Evolutionary conservation across 1,140 invertebrate genomes (phyloP).

Genomic region (Diorhabda elongata): DNA sequence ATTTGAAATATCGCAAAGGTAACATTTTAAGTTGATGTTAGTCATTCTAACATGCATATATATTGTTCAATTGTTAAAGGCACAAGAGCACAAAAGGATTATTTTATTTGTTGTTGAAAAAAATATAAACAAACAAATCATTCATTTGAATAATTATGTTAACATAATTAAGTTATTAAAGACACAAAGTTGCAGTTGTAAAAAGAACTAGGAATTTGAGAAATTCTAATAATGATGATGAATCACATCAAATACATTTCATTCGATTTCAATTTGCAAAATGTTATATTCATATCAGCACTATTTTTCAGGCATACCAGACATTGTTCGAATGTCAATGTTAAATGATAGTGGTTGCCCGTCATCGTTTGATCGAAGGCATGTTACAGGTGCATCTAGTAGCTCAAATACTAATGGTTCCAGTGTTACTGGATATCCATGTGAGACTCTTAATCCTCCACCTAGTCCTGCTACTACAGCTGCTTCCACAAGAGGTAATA

Average conservation of each 20-base stretch:
- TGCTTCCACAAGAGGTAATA: constrained; percentile 51
- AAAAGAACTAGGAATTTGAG: too few species aligned
- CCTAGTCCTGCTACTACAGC: constrained; percentile 79
- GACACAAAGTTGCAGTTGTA: too few species aligned
- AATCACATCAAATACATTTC: too few species aligned
- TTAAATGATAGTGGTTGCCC: constrained; percentile 55
- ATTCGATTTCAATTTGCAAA: too few species aligned
- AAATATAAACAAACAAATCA: too few species aligned
- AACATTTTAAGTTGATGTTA: not conserved
- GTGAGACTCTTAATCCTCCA: constrained; percentile 82
- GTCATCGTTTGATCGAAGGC: constrained; percentile 71
- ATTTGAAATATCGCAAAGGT: constrained; percentile 34
- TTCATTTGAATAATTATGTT: too few species aligned
- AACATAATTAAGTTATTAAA: too few species aligned
- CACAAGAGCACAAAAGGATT: too few species aligned
- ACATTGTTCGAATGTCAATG: constrained; percentile 62
- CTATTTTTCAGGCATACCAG: constrained; percentile 46
- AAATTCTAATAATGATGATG: too few species aligned
- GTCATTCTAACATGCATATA: not conserved
- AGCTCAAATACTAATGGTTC: constrained; percentile 57
- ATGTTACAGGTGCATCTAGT: constrained; percentile 78
- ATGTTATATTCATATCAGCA: not conserved
- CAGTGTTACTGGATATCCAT: constrained; percentile 59
- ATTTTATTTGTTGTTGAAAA: too few species aligned
- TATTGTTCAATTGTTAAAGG: too few species aligned